Evolutionary conservation across 2,888 invertebrate species (phyloP).

Genomic region (Spisula solida): DNA sequence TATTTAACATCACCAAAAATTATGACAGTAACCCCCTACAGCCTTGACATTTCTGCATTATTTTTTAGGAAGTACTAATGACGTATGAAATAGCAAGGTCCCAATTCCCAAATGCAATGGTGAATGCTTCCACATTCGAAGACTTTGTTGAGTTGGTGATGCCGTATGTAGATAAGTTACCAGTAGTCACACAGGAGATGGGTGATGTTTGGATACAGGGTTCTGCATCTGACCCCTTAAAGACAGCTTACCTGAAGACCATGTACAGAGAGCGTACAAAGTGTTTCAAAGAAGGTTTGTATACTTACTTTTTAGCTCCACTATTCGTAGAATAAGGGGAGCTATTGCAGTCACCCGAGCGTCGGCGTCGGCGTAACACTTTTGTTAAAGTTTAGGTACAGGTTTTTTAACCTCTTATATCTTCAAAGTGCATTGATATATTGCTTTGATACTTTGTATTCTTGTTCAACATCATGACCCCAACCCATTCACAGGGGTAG

Average conservation of each 20-base stretch:
- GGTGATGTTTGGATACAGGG: conserved; percentile 86
- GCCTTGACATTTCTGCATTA: background rate
- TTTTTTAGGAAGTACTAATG: conserved; percentile 79
- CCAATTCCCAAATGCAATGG: conserved; percentile 80
- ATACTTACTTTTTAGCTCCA: no score
- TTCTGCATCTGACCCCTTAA: conserved; percentile 82
- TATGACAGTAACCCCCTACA: no score
- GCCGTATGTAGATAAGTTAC: conserved; percentile 72
- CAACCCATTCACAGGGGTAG: no score
- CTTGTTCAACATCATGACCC: no score
- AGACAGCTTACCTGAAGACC: conserved; percentile 79
- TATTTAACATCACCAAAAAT: no score
- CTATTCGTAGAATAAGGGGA: no score
- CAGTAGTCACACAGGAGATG: conserved; percentile 79
- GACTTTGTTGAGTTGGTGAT: conserved; percentile 73
- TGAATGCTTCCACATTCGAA: conserved; percentile 82
- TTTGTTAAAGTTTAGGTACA: no score
- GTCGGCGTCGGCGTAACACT: no score
- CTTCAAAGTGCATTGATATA: no score
- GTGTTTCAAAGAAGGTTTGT: conserved; percentile 69
- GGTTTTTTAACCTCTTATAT: no score
- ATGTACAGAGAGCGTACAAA: conserved; percentile 74
- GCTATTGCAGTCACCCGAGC: no score
- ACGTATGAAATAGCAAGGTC: conserved; percentile 81
- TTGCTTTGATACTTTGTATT: no score